phyloP scores from a whole-genome alignment of 2,113 vertebrate species.

The Catagonus wagneri region DNA sequence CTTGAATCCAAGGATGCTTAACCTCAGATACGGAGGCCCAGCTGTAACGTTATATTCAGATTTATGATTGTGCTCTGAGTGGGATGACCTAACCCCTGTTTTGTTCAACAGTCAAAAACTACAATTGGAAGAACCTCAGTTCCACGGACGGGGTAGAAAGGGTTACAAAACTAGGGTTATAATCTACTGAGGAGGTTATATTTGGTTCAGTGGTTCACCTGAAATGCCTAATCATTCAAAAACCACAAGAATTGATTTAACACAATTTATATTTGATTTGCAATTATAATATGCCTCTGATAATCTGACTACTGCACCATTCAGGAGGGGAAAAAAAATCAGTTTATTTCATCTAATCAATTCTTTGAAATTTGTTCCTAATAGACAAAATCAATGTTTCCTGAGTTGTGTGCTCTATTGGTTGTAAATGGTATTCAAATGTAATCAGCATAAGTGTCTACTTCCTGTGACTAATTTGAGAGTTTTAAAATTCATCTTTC shows the following conservation, averaged over 20 bases:
- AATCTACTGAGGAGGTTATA: not conserved
- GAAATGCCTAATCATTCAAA: not conserved
- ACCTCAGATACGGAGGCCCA: not conserved
- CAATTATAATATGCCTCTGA: not conserved
- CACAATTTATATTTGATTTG: not conserved
- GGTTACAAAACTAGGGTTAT: not conserved
- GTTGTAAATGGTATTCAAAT: not conserved
- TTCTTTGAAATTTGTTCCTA: not conserved
- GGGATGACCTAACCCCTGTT: fast-evolving
- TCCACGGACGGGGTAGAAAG: not conserved
- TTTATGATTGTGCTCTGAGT: fast-evolving
- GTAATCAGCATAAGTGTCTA: not conserved
- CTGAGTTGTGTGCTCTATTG: not conserved
- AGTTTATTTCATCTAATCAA: not conserved
- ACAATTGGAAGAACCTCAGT: not conserved
- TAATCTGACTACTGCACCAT: not conserved
- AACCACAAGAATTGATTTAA: not conserved
- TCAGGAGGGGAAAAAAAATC: not conserved
- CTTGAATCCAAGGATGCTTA: not conserved
- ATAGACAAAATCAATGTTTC: not conserved
- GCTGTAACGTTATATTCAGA: not conserved
- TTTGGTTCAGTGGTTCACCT: not conserved
- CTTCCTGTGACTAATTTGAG: constrained; percentile 17
- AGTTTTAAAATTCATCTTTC: constrained; percentile 42
- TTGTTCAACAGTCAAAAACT: not conserved